Conservation (phyloP, 2,888 invertebrate genomes). For the Patella caerulea region DNA sequence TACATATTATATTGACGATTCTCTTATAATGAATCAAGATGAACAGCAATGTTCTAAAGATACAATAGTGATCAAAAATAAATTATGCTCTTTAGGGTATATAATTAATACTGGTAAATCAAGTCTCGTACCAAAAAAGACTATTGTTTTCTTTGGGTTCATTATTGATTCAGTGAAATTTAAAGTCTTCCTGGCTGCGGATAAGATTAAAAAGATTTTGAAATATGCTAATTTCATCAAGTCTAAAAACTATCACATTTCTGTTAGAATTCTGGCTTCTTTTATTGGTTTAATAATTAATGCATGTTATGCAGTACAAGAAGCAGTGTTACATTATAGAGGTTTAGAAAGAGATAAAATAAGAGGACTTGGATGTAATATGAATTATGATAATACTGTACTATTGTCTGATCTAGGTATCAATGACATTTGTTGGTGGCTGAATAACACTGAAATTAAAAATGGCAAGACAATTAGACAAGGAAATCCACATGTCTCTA, state of each 20-base stretch:
- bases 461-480: background rate
- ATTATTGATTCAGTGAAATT: background rate
- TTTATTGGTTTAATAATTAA: constrained; percentile 19
- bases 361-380: background rate
- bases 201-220: background rate
- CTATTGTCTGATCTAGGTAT: too few species aligned
- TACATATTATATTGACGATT: background rate
- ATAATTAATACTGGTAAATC: background rate
- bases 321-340: background rate
- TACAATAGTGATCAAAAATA: background rate
- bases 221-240: background rate
- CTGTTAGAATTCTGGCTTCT: constrained; percentile 8
- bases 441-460: background rate
- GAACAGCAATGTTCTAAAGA: background rate
- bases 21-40: background rate
- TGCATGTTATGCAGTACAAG: constrained; percentile 18
- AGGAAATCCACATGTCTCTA: background rate
- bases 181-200: background rate
- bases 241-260: background rate
- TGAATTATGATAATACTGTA: background rate
- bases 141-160: background rate
- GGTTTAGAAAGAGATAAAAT: background rate
- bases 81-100: constrained; percentile 15
- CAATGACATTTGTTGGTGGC: background rate
- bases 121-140: background rate